Conservation (phyloP, 2,113 vertebrate genomes). For the Eulemur macaco region DNA sequence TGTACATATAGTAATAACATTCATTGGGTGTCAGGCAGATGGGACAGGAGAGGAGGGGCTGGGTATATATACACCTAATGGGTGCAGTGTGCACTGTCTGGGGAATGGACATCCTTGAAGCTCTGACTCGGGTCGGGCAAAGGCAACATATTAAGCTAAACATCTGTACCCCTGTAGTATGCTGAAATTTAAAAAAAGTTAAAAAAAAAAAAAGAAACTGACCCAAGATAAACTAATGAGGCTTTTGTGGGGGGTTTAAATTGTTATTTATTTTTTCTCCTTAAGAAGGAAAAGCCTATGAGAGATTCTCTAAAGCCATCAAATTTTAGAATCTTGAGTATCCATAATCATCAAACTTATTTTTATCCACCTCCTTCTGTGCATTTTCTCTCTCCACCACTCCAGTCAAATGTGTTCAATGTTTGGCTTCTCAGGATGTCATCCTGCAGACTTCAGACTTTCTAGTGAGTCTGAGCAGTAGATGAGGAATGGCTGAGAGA, state of each 20-base stretch:
- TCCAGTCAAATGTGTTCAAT: not conserved
- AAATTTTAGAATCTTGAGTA: not conserved
- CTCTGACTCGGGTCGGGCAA: too few species aligned
- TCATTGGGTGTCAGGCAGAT: too few species aligned
- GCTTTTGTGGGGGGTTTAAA: not conserved
- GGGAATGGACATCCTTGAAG: too few species aligned
- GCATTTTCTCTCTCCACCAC: not conserved
- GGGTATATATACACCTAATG: too few species aligned
- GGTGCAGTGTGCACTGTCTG: too few species aligned
- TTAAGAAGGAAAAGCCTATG: not conserved
- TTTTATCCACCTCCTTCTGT: not conserved
- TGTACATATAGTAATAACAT: too few species aligned
- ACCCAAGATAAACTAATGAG: not conserved
- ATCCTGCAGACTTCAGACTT: not conserved
- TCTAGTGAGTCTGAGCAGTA: not conserved
- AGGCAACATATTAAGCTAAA: too few species aligned
- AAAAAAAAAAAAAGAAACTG: not conserved
- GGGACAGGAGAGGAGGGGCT: too few species aligned
- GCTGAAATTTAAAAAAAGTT: too few species aligned
- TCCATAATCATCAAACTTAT: not conserved
- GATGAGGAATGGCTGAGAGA: not conserved
- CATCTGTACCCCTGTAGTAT: too few species aligned
- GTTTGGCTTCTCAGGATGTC: not conserved
- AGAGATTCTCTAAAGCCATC: not conserved
- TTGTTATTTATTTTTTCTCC: not conserved